Conservation (phyloP, 2,888 invertebrate species). For the Eubasilissa splendida region DNA sequence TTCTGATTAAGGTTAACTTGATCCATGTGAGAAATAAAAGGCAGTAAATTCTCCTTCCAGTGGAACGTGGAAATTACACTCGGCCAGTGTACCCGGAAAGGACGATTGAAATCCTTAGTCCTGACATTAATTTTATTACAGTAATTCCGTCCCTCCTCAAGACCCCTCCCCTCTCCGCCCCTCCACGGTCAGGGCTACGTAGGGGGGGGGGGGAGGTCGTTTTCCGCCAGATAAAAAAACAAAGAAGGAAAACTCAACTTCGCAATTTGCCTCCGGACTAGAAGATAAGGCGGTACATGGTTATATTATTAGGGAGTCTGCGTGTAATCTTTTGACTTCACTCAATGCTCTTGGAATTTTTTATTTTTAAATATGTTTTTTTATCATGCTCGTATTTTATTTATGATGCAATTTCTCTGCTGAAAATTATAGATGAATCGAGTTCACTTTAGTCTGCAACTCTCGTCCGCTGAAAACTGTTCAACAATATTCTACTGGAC, state of each 20-base stretch:
- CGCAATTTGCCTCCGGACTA: constrained; percentile 58
- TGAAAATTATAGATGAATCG: too few relatives aligned
- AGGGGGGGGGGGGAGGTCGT: constrained; percentile 38
- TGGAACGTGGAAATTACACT: constrained; percentile 58
- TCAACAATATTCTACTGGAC: too few relatives aligned
- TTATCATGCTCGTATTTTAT: too few relatives aligned
- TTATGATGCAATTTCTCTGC: too few relatives aligned
- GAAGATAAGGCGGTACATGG: constrained; percentile 53
- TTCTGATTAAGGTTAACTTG: constrained; percentile 17
- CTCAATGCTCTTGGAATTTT: constrained; percentile 20
- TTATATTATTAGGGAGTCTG: constrained; percentile 37
- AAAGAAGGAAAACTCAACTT: constrained; percentile 53
- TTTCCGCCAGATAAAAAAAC: constrained; percentile 55
- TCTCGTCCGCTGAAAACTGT: too few relatives aligned
- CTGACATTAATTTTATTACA: constrained; percentile 59
- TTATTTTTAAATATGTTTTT: neutral
- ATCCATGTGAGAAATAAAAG: constrained; percentile 11
- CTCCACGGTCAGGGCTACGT: neutral
- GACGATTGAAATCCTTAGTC: constrained; percentile 59
- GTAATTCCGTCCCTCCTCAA: constrained; percentile 55
- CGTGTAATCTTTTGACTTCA: constrained; percentile 12
- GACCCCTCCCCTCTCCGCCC: neutral
- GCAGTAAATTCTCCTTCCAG: constrained; percentile 53
- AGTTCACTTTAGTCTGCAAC: too few relatives aligned
- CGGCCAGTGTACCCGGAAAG: constrained; percentile 46